These are phyloP conservation scores for Campoplex nolae DNA, from an alignment of 2,888 invertebrate genomes.

Conservation along the genomic window DNA sequence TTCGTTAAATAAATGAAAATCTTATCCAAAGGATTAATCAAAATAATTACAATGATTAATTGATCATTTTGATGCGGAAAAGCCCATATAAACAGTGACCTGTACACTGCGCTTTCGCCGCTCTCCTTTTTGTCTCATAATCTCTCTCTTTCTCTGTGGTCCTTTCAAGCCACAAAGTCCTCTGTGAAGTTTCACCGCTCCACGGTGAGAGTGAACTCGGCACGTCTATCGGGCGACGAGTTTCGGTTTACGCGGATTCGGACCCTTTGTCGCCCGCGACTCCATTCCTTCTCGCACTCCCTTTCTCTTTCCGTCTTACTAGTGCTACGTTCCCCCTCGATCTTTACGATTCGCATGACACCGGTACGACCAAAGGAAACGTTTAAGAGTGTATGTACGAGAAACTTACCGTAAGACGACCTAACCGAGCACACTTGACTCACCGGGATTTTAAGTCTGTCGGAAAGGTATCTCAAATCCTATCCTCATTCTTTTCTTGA, in stretches of 20 bases:
- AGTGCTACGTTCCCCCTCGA: conserved; percentile 16
- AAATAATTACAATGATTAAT: not conserved
- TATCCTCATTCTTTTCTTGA: not conserved
- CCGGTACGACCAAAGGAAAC: conserved; percentile 59
- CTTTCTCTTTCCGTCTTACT: conserved; percentile 44
- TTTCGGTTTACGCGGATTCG: conserved; percentile 82
- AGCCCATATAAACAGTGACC: conserved; percentile 19
- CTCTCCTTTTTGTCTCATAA: conserved; percentile 57
- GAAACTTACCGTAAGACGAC: conserved; percentile 19
- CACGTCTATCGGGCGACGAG: conserved; percentile 78
- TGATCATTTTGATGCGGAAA: conserved; percentile 8
- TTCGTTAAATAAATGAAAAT: too few species aligned
- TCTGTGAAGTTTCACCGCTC: conserved; percentile 80
- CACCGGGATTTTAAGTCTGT: conserved; percentile 32
- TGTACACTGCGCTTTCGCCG: conserved; percentile 59
- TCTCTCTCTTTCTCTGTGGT: conserved; percentile 33
- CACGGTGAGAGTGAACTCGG: conserved; percentile 53
- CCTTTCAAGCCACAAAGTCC: conserved; percentile 57
- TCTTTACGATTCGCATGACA: conserved; percentile 57
- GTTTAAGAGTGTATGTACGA: conserved; percentile 43
- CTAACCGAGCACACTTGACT: conserved; percentile 53
- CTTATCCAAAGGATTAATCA: not conserved
- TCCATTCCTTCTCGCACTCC: conserved; percentile 44
- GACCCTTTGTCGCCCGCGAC: conserved; percentile 78
- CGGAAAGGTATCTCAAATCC: conserved; percentile 49